These are phyloP conservation scores for Cricetomys ansorgei DNA, from an alignment of 2,113 vertebrate species.

Conservation along the genomic window DNA sequence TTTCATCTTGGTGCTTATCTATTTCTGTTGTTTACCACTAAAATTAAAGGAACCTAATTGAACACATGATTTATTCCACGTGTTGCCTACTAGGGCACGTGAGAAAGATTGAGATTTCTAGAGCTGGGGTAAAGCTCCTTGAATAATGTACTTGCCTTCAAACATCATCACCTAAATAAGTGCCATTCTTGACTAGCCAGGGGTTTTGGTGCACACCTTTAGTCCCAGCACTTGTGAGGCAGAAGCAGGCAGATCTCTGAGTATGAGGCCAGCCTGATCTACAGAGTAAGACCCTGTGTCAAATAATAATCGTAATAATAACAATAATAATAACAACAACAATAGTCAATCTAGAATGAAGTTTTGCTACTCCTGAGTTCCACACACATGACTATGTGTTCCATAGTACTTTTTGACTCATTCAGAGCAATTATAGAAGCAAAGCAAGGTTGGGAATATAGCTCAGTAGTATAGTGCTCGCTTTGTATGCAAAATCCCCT, in stretches of 20 bases:
- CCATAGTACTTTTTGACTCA: not conserved
- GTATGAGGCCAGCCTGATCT: not conserved
- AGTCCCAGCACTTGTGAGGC: not conserved
- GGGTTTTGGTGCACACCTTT: not conserved
- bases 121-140: not conserved
- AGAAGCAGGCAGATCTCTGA: not conserved
- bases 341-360: not conserved
- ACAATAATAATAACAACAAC: not conserved
- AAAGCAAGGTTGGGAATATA: not conserved
- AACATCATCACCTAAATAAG: not conserved
- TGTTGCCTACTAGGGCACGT: not conserved
- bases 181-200: not conserved
- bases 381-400: not conserved
- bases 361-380: not conserved
- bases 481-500: not conserved
- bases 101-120: not conserved
- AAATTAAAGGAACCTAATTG: not conserved
- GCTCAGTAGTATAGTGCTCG: not conserved
- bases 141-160: not conserved
- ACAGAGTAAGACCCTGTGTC: not conserved
- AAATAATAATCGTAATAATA: not conserved
- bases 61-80: not conserved
- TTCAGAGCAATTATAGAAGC: conserved; percentile 20
- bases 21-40: not conserved
- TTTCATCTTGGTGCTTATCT: no score